Conservation (phyloP, 2,888 invertebrate species). For the Amiota mariae region DNA sequence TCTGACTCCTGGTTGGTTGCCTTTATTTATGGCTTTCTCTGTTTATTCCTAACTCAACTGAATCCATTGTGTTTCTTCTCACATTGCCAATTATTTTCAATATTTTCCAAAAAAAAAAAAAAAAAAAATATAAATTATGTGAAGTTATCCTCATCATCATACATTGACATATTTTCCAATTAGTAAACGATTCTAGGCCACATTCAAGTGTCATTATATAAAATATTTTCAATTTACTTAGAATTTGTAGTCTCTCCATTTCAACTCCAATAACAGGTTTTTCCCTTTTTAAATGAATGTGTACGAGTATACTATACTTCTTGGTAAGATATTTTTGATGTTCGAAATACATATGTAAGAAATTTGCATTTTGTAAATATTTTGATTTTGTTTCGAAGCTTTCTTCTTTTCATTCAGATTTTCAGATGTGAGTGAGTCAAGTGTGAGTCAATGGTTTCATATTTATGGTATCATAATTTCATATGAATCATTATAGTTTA, state of each 20-base stretch:
- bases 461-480: neutral
- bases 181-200: no score
- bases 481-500: constrained; percentile 12
- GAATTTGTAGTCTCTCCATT: neutral
- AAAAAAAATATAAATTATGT: no score
- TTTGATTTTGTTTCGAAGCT: neutral
- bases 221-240: neutral
- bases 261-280: neutral
- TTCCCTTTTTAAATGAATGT: neutral
- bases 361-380: no score
- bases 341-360: neutral
- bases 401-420: neutral
- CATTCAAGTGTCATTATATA: neutral
- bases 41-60: no score
- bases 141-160: no score
- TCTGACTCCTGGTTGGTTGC: neutral
- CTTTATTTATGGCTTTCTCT: constrained; percentile 13
- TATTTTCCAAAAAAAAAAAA: no score
- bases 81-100: constrained; percentile 24
- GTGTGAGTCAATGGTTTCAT: neutral
- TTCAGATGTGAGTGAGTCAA: neutral
- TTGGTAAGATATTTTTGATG: neutral
- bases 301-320: neutral
- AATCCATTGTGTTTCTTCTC: neutral
- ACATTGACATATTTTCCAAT: no score